phyloP scores from a whole-genome alignment of 1,140 invertebrate species.

The Potamilus streckersoni region DNA sequence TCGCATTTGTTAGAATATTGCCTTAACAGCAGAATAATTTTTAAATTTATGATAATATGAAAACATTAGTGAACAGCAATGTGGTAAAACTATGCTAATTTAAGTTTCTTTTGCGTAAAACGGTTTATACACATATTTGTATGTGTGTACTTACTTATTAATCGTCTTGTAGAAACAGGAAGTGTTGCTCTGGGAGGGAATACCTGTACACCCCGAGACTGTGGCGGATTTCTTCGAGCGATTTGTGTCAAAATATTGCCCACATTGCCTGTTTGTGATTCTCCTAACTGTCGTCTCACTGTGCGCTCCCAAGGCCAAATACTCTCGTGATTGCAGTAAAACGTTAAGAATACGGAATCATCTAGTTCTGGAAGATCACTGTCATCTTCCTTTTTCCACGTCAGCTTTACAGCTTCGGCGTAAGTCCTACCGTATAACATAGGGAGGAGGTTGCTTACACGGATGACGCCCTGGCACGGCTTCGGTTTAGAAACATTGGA shows the following conservation, averaged over 20 bases:
- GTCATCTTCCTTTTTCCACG: constrained; percentile 14
- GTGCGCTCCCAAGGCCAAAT: constrained; percentile 24
- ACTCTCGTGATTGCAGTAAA: constrained; percentile 29
- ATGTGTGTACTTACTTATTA: neutral
- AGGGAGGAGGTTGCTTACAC: constrained; percentile 15
- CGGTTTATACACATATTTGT: neutral
- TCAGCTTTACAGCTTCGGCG: constrained; percentile 23
- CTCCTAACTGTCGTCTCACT: no score
- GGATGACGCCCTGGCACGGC: constrained; percentile 25
- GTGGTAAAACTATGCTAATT: no score
- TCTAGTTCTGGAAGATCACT: constrained; percentile 19
- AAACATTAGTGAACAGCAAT: no score
- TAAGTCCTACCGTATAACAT: constrained; percentile 28
- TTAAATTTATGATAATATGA: no score
- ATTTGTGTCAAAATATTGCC: neutral
- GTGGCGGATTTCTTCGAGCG: neutral
- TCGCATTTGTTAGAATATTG: no score
- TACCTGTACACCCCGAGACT: neutral
- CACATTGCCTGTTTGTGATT: constrained; percentile 7
- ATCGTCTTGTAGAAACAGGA: neutral
- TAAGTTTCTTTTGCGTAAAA: no score
- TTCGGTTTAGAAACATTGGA: constrained; percentile 5
- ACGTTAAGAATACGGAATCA: constrained; percentile 20
- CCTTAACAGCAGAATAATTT: no score
- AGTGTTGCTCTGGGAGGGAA: neutral